A percentile compares a stretch with the other conserved stretches of the same genome.
Evolutionary conservation across 2,113 vertebrate genomes (phyloP).

Genomic region (Myrmophylax atrothorax): DNA sequence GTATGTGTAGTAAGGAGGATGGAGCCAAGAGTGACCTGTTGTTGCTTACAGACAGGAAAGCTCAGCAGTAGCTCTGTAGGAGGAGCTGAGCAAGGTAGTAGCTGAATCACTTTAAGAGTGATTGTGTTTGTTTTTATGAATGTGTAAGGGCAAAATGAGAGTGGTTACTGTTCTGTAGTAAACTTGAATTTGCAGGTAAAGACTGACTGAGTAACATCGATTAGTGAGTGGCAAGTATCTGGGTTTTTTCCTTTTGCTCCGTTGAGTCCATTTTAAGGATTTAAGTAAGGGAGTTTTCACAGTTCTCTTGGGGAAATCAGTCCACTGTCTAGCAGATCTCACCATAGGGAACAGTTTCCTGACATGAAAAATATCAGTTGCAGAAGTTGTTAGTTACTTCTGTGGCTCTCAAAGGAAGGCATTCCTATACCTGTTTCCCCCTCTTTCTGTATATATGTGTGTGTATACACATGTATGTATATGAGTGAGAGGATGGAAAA

Average conservation of each 20-base stretch:
- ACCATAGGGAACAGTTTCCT: not conserved
- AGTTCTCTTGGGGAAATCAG: not conserved
- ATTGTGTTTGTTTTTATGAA: not conserved
- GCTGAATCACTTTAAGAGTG: not conserved
- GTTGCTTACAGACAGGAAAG: not conserved
- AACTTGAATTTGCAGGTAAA: not conserved
- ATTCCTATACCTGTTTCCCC: not conserved
- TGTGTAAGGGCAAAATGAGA: not conserved
- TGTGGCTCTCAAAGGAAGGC: slow-evolving; percentile 4
- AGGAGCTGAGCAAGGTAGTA: not conserved
- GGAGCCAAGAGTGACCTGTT: not conserved
- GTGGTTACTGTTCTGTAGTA: not conserved
- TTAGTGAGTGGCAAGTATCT: not conserved
- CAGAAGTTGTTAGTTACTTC: not conserved
- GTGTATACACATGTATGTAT: not conserved
- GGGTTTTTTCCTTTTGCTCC: not conserved
- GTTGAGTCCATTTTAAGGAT: not conserved
- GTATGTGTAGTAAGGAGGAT: not conserved
- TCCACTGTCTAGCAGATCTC: not conserved
- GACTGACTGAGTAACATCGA: not conserved
- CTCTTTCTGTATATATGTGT: not conserved
- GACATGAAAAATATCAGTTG: not conserved
- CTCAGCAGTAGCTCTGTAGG: not conserved
- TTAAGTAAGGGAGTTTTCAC: not conserved
- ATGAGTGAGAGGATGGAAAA: not conserved